These are phyloP conservation scores for Canis aureus DNA, from an alignment of 2,113 vertebrate genomes.

Conservation along the genomic window DNA sequence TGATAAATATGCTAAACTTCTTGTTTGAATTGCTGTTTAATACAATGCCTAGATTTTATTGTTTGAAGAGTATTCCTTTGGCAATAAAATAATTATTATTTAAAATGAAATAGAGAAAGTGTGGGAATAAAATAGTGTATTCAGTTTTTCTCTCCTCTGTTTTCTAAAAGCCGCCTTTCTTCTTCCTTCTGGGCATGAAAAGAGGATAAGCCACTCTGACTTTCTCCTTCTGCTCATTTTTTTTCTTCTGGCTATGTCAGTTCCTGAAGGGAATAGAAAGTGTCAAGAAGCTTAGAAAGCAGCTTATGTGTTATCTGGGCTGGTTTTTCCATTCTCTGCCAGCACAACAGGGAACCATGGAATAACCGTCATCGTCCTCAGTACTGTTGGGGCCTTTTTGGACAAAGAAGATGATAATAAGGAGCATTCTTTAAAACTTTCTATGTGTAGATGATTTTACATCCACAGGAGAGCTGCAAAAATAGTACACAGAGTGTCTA, in stretches of 20 bases:
- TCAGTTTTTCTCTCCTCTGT: not conserved
- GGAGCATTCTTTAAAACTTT: not conserved
- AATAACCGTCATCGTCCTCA: not conserved
- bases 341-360: not conserved
- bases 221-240: not conserved
- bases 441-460: not conserved
- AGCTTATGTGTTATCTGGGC: conserved; percentile 12
- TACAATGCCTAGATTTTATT: conserved; percentile 77
- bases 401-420: not conserved
- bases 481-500: not conserved
- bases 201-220: conserved; percentile 63
- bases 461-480: not conserved
- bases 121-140: not conserved
- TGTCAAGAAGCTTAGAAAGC: conserved; percentile 56
- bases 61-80: conserved; percentile 77
- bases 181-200: not conserved
- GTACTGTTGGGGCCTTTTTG: not conserved
- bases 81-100: conserved; percentile 72
- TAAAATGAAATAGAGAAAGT: conserved; percentile 71
- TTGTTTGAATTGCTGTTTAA: conserved; percentile 79
- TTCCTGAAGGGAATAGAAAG: conserved; percentile 55
- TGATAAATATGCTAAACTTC: conserved; percentile 75
- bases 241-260: not conserved
- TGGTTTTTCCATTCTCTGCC: not conserved
- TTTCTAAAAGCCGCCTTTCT: not conserved